A percentile compares a stretch with the other conserved stretches of the same genome.
Conservation (phyloP, 2,888 invertebrate species). For the Apodemia mormo region DNA sequence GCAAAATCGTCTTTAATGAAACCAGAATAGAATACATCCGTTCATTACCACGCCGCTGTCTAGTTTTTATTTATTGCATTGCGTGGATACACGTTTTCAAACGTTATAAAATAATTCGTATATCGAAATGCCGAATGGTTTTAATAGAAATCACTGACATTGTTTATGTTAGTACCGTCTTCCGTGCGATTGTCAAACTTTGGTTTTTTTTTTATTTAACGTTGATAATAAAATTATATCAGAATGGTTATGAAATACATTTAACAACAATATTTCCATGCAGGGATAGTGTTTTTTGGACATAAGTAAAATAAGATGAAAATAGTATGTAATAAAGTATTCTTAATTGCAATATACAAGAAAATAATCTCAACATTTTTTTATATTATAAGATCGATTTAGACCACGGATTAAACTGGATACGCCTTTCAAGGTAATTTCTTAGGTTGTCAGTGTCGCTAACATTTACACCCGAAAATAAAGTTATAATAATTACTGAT, state of each 20-base stretch:
- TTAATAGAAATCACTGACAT: slow-evolving; percentile 78
- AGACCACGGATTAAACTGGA: too few relatives aligned
- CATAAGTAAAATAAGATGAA: too few relatives aligned
- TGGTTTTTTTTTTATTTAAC: slow-evolving; percentile 20
- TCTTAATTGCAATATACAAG: too few relatives aligned
- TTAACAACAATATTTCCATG: too few relatives aligned
- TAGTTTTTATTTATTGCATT: slow-evolving; percentile 70
- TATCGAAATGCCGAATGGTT: slow-evolving; percentile 73
- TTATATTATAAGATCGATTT: too few relatives aligned
- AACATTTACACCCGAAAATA: too few relatives aligned
- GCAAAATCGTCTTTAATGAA: slow-evolving; percentile 44
- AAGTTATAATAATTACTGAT: too few relatives aligned
- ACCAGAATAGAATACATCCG: slow-evolving; percentile 39
- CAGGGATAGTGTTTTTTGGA: too few relatives aligned
- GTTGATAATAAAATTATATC: background rate
- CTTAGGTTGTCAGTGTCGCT: too few relatives aligned
- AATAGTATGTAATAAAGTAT: too few relatives aligned
- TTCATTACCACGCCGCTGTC: slow-evolving; percentile 46
- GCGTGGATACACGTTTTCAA: slow-evolving; percentile 68
- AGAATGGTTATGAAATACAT: background rate
- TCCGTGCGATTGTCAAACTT: slow-evolving; percentile 61
- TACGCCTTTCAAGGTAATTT: too few relatives aligned
- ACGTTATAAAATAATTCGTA: slow-evolving; percentile 70
- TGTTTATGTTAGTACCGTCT: slow-evolving; percentile 73
- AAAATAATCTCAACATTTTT: too few relatives aligned